Percentiles rank a stretch among this genome's conserved stretches.
phyloP scores from a whole-genome alignment of 92 coral and sea anemone genomes.

The Umimayanthus kanabou region DNA sequence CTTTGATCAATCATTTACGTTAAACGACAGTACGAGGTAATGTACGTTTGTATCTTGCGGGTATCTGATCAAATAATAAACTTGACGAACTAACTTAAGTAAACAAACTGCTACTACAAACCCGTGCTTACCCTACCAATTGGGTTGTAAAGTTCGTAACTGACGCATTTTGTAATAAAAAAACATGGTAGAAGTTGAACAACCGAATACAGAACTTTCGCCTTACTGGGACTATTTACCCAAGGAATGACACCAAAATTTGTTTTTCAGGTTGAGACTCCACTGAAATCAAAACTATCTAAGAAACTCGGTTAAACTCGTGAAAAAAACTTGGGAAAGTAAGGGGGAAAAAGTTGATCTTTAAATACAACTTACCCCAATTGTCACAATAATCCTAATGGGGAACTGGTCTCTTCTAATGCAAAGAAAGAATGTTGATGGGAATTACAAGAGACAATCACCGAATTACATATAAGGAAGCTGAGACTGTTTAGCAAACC shows the following conservation, averaged over 20 bases:
- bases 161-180: slow-evolving; percentile 14
- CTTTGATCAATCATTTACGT: neutral
- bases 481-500: neutral
- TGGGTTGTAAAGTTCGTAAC: neutral
- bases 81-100: neutral
- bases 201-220: neutral
- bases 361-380: slow-evolving; percentile 2
- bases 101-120: neutral
- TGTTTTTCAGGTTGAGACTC: neutral
- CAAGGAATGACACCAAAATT: neutral
- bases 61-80: no score
- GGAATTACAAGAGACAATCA: slow-evolving; percentile 4
- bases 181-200: neutral
- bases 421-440: slow-evolving; percentile 11
- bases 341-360: neutral
- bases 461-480: neutral
- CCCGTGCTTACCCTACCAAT: neutral
- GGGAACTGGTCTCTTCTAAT: slow-evolving; percentile 25
- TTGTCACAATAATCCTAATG: neutral
- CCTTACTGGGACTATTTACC: neutral
- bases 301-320: neutral
- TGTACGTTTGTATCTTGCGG: neutral
- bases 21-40: neutral
- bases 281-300: neutral
- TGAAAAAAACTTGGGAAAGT: neutral